Evolutionary conservation across 2,888 invertebrate species (phyloP), one percentile per base, ranked within the genome.

Genomic region (Nomada lathburiana): DNA sequence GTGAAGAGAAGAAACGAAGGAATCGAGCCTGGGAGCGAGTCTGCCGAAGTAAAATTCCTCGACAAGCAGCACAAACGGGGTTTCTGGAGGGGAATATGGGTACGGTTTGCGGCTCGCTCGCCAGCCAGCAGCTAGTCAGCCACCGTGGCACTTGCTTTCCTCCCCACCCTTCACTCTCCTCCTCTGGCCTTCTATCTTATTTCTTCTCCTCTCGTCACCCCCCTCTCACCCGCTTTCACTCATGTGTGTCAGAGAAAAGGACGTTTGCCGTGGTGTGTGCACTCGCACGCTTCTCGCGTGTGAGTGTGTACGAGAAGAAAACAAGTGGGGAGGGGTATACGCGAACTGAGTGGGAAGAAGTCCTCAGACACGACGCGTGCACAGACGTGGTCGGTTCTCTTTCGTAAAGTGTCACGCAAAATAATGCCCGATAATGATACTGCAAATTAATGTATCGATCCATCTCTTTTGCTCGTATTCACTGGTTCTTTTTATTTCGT

Each of bases 21-120:
- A 83, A 79, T 88, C 87, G 86, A 90, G 90, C 89, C 89, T 88
- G 90, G 90, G 91, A 92, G 90, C 92, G 91, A 92, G 92, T 93
- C 92, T 92, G 89, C 90, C 89, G 87, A 90, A 91, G 92, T 91
- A 93, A 92, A 93, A 93, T 93, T 93, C 93, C 93, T 93, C 91
- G 90, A 89, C 90, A 89, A 88, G 91, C 84, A 26, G 18, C 63
- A 63, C 73, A 68, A 72, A 69, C 74, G 70, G 73, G 79, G 78
- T 72, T 60, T 65, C 59, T 76, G 67, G 79, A 83, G 83, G 84
- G 80, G 88, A 82, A 75, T 52, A 62, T 83, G 85, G 89, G 84
- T 86, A 88, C 88, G 91, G 90, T 87, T 89, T 89, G 91, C 87
- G 92, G 92, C 90, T 91, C 90, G 92, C 92, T 91, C 88, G 91